Evolutionary conservation across 2,113 vertebrate genomes (phyloP), one percentile per base, ranked within the genome.

Genomic region (Oreochromis aureus): DNA sequence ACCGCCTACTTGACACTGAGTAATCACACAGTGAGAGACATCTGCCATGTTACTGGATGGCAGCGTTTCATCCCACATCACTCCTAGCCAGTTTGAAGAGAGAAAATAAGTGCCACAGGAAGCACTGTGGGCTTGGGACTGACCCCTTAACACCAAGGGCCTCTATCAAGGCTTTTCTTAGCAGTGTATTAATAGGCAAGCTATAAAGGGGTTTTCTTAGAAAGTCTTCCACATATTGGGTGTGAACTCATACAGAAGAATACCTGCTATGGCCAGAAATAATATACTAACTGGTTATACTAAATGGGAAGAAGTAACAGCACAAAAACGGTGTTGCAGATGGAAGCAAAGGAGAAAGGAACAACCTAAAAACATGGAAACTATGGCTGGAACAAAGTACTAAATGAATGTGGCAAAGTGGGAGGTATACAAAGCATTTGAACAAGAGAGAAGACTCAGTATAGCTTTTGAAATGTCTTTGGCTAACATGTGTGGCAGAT

Each of bases 1-100:
- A 87, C 87, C 94, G 89, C 95, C 95, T 66, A 95, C 95, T 87
- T 92, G 88, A 92, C 93, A 80, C 93, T 93, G 95, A 95, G 85
- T 94, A 93, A 94, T 92, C 88, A 34, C 93, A 89, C 90, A 84
- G 92, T 82, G 88, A 90, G 92, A 90, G 91, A 92, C 93, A 92
- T 93, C 91, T 90, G 91, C 87, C 90, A 56, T 66, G 79, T 63
- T 89, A 84, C 84, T 87, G 91, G 89, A 92, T 73, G 89, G 46
- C 44, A 24, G 51, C 1, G 80, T 78, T 30, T 73, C 81, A 51
- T 82, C 89, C 85, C 41, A 85, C 78, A 87, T 55, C 27, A 69
- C 4, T 41, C 7, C 27, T 44, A 16, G 76, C 87, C 90, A 83
- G 81, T 41, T 51, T 59, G 82, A 61, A 48, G 34, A 58, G 61